These are phyloP conservation scores for Muscicapa striata DNA, from an alignment of 2,797 vertebrate species.

Conservation along the genomic window DNA sequence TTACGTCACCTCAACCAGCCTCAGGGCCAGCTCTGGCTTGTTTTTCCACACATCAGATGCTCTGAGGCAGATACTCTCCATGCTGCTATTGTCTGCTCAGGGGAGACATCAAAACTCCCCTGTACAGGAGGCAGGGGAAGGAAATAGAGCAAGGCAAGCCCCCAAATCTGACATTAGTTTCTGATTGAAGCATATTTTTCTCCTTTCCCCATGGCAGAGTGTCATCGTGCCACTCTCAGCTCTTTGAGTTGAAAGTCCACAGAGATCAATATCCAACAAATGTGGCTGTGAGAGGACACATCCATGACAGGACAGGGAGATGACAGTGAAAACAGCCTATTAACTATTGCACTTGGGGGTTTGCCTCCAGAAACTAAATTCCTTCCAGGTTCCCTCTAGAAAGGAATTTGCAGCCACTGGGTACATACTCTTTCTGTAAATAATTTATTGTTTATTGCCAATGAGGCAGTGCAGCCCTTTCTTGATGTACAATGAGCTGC, in stretches of 20 bases:
- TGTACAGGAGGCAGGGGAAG: background rate
- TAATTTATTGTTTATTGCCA: background rate
- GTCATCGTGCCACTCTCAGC: background rate
- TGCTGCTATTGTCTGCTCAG: background rate
- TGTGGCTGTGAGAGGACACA: background rate
- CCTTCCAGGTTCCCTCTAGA: background rate
- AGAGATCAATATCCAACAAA: background rate
- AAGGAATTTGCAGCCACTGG: background rate
- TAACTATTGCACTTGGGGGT: background rate
- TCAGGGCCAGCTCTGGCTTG: background rate
- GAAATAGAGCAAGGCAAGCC: background rate
- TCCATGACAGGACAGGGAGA: background rate
- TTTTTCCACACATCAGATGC: background rate
- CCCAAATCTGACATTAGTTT: background rate
- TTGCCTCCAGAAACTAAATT: background rate
- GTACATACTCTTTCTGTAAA: background rate
- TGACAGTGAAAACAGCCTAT: background rate
- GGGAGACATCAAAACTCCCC: background rate
- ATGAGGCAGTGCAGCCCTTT: background rate
- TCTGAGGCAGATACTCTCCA: background rate
- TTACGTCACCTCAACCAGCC: accelerated
- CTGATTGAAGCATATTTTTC: background rate
- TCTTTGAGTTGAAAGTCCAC: background rate
- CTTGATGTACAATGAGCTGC: background rate
- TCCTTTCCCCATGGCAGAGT: background rate